Evolutionary conservation across 2,888 invertebrate species (phyloP).

Genomic region (Allophyes oxyacanthae): DNA sequence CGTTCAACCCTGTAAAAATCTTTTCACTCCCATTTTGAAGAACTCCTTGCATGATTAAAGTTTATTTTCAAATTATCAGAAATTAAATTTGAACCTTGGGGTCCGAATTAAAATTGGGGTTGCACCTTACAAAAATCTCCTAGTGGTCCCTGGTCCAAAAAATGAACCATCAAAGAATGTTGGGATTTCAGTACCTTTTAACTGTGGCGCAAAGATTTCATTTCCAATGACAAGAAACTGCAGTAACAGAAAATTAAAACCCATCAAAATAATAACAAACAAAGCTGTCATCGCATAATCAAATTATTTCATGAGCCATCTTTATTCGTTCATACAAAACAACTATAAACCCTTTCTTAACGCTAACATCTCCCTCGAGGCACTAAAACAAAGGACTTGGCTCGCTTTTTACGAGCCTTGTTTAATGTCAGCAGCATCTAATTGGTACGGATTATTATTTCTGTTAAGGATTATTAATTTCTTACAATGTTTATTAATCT

Average conservation of each 20-base stretch:
- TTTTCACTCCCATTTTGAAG: no score
- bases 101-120: no score
- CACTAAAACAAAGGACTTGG: conserved; percentile 54
- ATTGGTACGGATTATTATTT: conserved; percentile 52
- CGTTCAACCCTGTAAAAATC: no score
- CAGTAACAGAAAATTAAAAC: conserved; percentile 14
- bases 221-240: no score
- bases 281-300: conserved; percentile 56
- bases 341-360: conserved; percentile 61
- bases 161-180: no score
- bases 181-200: no score
- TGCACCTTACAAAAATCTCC: no score
- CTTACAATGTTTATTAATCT: conserved; percentile 14
- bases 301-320: conserved; percentile 62
- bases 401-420: conserved; percentile 50
- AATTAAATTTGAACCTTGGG: no score
- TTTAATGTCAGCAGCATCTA: conserved; percentile 52
- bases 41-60: no score
- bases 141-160: no score
- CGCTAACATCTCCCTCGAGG: conserved; percentile 43
- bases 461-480: conserved; percentile 39
- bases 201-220: no score
- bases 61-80: no score
- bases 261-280: conserved; percentile 48
- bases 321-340: conserved; percentile 57